phyloP scores from a whole-genome alignment of 2,113 vertebrate genomes.

The Poeciliopsis retropinna region DNA sequence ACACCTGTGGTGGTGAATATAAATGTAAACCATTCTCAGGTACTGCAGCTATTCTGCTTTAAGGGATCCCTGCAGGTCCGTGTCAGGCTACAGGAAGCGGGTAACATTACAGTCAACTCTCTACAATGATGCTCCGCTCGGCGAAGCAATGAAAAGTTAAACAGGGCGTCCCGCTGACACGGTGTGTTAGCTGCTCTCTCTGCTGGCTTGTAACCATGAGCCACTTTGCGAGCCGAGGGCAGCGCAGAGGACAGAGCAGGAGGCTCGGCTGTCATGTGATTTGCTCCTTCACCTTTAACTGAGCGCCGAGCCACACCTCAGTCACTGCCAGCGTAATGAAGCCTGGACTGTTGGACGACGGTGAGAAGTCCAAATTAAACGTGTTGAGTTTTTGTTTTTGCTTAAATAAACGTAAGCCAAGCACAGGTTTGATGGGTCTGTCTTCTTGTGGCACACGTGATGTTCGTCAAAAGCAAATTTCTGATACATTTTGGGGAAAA shows the following conservation, averaged over 20 bases:
- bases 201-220: slow-evolving; percentile 44
- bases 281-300: not conserved
- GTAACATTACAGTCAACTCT: not conserved
- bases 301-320: not conserved
- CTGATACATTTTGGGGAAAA: too few relatives aligned
- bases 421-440: too few relatives aligned
- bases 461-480: too few relatives aligned
- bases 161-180: slow-evolving; percentile 41
- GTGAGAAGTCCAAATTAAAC: too few relatives aligned
- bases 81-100: not conserved
- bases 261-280: not conserved
- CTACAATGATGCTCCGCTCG: not conserved
- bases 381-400: too few relatives aligned
- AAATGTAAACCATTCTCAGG: too few relatives aligned
- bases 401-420: too few relatives aligned
- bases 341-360: too few relatives aligned
- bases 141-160: slow-evolving; percentile 17
- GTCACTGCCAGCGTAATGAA: not conserved
- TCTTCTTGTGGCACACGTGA: too few relatives aligned
- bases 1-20: too few relatives aligned
- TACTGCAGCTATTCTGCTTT: too few relatives aligned
- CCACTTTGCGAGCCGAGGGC: slow-evolving; percentile 19
- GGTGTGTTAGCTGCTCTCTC: slow-evolving; percentile 21
- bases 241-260: slow-evolving; percentile 5
- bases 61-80: too few relatives aligned